These are phyloP conservation scores for Drosophila kikkawai DNA, from an alignment of 1,140 invertebrate genomes.

Conservation along the genomic window DNA sequence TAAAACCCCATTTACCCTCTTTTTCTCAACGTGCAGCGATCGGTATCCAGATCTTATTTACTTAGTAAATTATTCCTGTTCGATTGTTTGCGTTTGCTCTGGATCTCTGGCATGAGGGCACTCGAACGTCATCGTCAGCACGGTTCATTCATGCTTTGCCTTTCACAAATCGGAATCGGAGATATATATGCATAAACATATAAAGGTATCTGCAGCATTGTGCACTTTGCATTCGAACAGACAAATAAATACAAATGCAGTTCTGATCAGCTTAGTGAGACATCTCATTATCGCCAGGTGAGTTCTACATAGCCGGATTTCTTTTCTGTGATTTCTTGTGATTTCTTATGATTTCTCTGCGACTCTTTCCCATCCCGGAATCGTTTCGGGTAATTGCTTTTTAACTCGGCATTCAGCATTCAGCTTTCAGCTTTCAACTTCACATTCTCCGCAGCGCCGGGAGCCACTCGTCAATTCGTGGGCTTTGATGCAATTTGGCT, in stretches of 20 bases:
- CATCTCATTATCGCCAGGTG: constrained; percentile 61
- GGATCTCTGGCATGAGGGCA: constrained; percentile 79
- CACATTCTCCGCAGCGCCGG: constrained; percentile 36
- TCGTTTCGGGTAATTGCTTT: constrained; percentile 63
- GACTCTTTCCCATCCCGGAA: constrained; percentile 26
- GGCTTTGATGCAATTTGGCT: constrained; percentile 82
- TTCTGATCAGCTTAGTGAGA: constrained; percentile 60
- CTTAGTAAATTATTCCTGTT: constrained; percentile 83
- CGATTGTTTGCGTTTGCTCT: constrained; percentile 82
- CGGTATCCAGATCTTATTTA: constrained; percentile 70
- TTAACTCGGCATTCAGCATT: constrained; percentile 45
- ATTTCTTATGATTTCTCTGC: constrained; percentile 35
- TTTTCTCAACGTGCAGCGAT: constrained; percentile 20
- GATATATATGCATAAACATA: neutral
- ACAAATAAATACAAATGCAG: constrained; percentile 54
- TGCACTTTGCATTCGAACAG: constrained; percentile 54
- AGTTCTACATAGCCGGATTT: constrained; percentile 19
- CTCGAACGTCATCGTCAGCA: constrained; percentile 80
- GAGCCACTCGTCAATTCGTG: constrained; percentile 60
- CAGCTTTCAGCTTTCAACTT: constrained; percentile 24
- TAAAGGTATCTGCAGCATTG: constrained; percentile 25
- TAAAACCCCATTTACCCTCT: neutral
- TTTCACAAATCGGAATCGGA: constrained; percentile 71
- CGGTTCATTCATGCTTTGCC: constrained; percentile 78
- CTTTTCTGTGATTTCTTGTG: constrained; percentile 2